phyloP scores from a whole-genome alignment of 2,888 invertebrate species.

The Dyspetes luteomarginatus region DNA sequence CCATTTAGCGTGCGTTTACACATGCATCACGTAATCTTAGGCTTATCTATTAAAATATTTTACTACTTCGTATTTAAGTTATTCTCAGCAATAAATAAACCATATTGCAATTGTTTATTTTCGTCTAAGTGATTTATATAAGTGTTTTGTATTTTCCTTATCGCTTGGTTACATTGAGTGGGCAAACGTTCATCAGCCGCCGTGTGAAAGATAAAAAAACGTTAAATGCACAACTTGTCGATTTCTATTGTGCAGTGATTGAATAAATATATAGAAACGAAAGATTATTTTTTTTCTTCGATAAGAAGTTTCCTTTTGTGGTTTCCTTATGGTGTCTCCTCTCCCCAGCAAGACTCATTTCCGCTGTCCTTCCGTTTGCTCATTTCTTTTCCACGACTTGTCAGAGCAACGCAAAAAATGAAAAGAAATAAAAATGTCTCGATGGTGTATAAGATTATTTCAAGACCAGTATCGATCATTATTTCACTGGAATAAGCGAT shows the following conservation, averaged over 20 bases:
- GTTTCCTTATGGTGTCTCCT: conserved; percentile 11
- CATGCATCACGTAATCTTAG: neutral
- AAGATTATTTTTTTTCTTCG: conserved; percentile 6
- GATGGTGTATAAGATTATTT: neutral
- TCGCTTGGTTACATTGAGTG: conserved; percentile 11
- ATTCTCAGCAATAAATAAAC: conserved; percentile 15
- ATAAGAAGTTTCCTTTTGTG: conserved; percentile 37
- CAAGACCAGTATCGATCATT: conserved; percentile 1
- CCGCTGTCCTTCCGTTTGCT: neutral
- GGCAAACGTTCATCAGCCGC: conserved; percentile 3
- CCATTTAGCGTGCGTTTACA: neutral
- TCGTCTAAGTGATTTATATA: conserved; percentile 13
- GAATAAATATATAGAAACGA: neutral
- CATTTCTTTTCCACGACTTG: neutral
- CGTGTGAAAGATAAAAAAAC: conserved; percentile 17
- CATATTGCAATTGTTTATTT: neutral
- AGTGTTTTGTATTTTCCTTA: conserved; percentile 50
- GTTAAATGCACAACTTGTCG: conserved; percentile 5
- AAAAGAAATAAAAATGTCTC: neutral
- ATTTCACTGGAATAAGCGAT: neutral
- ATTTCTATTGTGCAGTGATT: neutral
- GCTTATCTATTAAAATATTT: neutral
- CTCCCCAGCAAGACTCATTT: neutral
- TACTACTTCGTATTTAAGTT: neutral
- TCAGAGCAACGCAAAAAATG: neutral